Evolutionary conservation across 2,113 vertebrate genomes (phyloP), one percentile per base, ranked within the genome.

Genomic region (Brachyhypopomus occidentalis): DNA sequence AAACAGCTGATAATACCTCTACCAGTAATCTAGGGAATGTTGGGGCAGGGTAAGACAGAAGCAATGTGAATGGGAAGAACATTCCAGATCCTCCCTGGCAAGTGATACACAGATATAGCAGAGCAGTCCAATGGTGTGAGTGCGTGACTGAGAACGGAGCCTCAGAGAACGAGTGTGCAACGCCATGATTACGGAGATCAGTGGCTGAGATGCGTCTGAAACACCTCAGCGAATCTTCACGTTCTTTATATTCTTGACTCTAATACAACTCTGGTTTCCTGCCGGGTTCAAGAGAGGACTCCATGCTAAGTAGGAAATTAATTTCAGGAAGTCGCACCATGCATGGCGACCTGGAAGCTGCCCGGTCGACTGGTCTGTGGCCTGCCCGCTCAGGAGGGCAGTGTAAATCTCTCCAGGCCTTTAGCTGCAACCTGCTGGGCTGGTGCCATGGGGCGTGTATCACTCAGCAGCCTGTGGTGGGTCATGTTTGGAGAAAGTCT

Each of bases 221-320:
- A 22, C 66, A 41, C 34, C 34, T 70, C 36, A 20, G 66, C 22
- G 66, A 70, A 30, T 30, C 36, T 69, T 22, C 17, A 79, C 20
- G 72, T 81, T 78, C 12, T 80, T 55, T 71, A 30, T 72, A 70
- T 41, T 72, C 63, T 74, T 64, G 58, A 48, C 62, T 58, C 52
- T 56, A 72, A 20, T 63, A 67, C 64, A 55, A 59, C 66, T 30
- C 30, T 30, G 75, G 59, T 36, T 36, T 36, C 30, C 17, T 20
- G 63, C 59, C 59, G 59, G 45, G 48, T 41, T 69, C 75, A 80
- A 84, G 55, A 60, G 48, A 36, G 69, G 83, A 84, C 83, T 70
- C 14, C 83, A 84, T 83, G 87, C 78, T 84, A 80, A 52, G 67
- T 70, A 66, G 74, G 72, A 86, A 84, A 84, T 84, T 79, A 80